Evolutionary conservation across 2,113 vertebrate species (phyloP), one percentile per base, ranked within the genome.

Genomic region (Theristicus caerulescens): DNA sequence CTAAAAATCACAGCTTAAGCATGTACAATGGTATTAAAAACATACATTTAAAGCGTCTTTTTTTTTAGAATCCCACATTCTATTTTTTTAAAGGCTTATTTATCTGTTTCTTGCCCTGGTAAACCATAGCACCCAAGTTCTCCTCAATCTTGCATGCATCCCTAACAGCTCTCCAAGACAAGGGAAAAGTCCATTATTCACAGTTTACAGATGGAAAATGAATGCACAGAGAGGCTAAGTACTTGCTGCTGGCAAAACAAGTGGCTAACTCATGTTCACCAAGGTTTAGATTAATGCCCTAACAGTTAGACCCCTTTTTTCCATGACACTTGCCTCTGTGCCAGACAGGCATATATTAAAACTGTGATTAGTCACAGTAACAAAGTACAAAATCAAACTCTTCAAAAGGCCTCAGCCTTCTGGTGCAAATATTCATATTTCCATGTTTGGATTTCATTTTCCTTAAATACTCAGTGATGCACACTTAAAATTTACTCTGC

Each of bases 221-320:
- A 81, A 91, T 42, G 73, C 34, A 72, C 11, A 73, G 88, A 76
- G 66, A 82, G 31, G 19, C 51, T 83, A 26, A 86, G 29, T 51
- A 71, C n/a, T 91, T 93, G 54, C 57, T 94, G 57, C 49, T 94
- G 86, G 86, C 52, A 77, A 87, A 94, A 65, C 10, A 91, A 82
- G 66, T 69, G 78, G 27, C 49, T 66, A 89, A 71, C 49, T 80
- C 64, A 32, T 3, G 0, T 58, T 87, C 62, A 49, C 25, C 69
- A 82, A 52, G 15, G 36, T 86, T 92, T 81, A 88, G 44, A 67
- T 54, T 82, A 79, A 71, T 44, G 22, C 64, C 22, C 38, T 84
- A 72, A 79, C 54, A 94, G 77, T 65, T 40, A 64, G 78, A 58
- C 5, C 38, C 11, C 31, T 52, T 62, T 81, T 84, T 77, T 20